Percentiles rank a stretch among this genome's conserved stretches.
Conservation (phyloP, 2,888 invertebrate genomes). For the Drosophila kuntzei region DNA sequence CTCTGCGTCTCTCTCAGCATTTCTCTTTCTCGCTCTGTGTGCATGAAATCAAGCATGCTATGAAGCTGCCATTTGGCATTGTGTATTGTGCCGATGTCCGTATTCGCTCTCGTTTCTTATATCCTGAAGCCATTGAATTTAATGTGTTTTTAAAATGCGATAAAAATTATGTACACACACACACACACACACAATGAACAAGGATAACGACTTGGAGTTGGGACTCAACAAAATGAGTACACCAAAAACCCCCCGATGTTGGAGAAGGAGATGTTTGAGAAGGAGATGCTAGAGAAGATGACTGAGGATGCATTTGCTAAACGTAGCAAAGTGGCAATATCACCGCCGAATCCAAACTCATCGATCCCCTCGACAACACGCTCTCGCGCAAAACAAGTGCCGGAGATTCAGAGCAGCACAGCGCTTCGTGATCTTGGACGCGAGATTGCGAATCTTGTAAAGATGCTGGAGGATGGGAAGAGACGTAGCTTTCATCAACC, state of each 20-base stretch:
- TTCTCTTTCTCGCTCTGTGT: conserved; percentile 2
- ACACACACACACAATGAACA: conserved; percentile 6
- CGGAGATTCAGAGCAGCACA: background rate
- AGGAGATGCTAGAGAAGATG: no score
- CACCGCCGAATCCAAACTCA: no score
- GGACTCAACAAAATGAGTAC: no score
- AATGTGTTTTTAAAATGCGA: conserved; percentile 63
- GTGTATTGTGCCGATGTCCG: conserved; percentile 6
- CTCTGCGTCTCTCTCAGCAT: background rate
- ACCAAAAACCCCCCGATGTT: no score
- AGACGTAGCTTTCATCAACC: background rate
- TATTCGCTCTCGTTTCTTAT: conserved; percentile 14
- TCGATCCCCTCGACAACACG: no score
- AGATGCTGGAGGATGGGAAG: background rate
- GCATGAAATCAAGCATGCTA: conserved; percentile 53
- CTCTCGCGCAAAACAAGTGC: no score
- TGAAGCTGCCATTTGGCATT: conserved; percentile 37
- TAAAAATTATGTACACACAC: conserved; percentile 48
- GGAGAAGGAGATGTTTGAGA: no score
- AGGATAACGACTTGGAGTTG: no score
- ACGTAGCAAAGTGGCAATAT: no score
- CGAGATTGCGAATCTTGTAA: background rate
- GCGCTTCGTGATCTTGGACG: conserved; percentile 1
- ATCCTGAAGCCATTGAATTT: conserved; percentile 56
- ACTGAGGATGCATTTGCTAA: no score